Percentiles rank a stretch among this genome's conserved stretches.
Conservation (phyloP, 2,888 invertebrate genomes). For the Rotaria macrura region DNA sequence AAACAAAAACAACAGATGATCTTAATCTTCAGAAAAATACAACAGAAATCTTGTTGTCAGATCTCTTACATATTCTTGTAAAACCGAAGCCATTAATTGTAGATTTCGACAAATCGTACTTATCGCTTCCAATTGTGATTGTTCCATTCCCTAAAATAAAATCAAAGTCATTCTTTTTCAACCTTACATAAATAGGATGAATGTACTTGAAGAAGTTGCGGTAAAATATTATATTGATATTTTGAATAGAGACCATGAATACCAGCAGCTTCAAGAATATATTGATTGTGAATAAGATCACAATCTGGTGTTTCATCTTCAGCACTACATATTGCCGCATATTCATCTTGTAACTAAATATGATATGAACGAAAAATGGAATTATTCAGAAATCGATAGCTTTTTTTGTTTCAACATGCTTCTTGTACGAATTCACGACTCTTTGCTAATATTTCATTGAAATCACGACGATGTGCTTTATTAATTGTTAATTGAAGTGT, state of each 20-base stretch:
- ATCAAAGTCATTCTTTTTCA: background rate
- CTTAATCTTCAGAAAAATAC: background rate
- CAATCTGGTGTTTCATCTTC: background rate
- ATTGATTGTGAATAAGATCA: background rate
- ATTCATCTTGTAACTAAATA: background rate
- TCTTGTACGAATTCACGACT: background rate
- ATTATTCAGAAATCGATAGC: background rate
- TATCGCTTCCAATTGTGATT: background rate
- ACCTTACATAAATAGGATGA: background rate
- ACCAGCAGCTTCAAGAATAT: background rate
- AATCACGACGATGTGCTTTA: background rate
- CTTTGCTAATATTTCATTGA: background rate
- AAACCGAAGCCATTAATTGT: background rate
- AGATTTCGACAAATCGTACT: background rate
- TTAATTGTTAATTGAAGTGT: background rate
- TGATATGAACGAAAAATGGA: too few species aligned
- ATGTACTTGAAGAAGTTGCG: background rate
- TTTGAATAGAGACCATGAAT: background rate
- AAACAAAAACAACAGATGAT: background rate
- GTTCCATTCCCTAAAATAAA: background rate
- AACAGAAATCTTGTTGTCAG: background rate
- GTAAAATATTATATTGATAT: background rate
- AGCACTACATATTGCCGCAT: background rate
- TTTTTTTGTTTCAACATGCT: background rate
- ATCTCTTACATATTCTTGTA: constrained; percentile 6